These are phyloP conservation scores for Gasterosteus nipponicus DNA, from an alignment of 2,113 vertebrate genomes.

Conservation along the genomic window DNA sequence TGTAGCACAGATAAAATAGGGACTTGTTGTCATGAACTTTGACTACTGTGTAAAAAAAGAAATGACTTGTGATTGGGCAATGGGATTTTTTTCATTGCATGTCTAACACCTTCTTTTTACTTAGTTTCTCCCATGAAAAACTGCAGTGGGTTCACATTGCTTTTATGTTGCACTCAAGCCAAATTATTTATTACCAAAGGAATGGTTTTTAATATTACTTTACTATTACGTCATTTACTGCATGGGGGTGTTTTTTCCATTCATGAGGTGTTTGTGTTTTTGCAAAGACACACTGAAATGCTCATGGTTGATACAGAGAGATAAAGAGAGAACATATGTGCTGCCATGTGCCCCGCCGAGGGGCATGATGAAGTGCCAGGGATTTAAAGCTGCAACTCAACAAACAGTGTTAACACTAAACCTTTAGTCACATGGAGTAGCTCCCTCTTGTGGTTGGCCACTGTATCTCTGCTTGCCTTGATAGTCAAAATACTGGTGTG, in stretches of 20 bases:
- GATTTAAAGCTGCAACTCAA: constrained; percentile 45
- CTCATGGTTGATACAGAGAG: constrained; percentile 45
- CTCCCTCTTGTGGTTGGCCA: constrained; percentile 69
- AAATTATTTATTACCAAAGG: constrained; percentile 83
- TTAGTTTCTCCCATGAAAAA: constrained; percentile 36
- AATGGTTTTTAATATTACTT: constrained; percentile 56
- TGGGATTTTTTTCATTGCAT: constrained; percentile 71
- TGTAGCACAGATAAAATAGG: constrained; percentile 69
- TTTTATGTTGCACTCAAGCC: constrained; percentile 78
- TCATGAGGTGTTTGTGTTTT: constrained; percentile 24
- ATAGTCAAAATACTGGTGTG: constrained; percentile 56
- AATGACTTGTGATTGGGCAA: constrained; percentile 36
- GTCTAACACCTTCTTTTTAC: constrained; percentile 55
- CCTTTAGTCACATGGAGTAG: constrained; percentile 33
- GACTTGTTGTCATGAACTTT: constrained; percentile 36
- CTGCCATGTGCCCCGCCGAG: constrained; percentile 57
- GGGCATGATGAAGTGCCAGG: constrained; percentile 65
- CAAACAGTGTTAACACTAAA: constrained; percentile 51
- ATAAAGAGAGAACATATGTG: constrained; percentile 58
- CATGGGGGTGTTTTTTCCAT: constrained; percentile 65
- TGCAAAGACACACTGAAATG: constrained; percentile 41
- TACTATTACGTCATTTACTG: constrained; percentile 53
- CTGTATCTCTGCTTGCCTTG: constrained; percentile 53
- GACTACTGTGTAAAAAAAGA: constrained; percentile 71
- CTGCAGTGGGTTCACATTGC: constrained; percentile 53